phyloP scores from a whole-genome alignment of 2,888 invertebrate species.

The Cryptocephalus primarius region DNA sequence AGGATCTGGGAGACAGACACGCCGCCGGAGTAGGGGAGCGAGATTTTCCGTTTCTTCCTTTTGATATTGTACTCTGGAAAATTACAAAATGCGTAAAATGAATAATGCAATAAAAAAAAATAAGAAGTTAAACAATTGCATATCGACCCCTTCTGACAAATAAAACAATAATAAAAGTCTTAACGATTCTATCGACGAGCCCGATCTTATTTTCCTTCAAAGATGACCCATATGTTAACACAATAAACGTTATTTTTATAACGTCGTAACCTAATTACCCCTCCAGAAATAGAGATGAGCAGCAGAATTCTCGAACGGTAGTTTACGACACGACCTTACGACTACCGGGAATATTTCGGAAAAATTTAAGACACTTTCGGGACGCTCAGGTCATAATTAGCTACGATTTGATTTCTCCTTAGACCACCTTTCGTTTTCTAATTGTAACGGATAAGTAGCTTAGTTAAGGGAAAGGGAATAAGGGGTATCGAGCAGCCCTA shows the following conservation, averaged over 20 bases:
- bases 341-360: neutral
- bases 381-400: too few relatives aligned
- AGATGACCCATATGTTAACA: conserved; percentile 5
- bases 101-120: neutral
- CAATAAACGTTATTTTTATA: conserved; percentile 9
- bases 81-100: conserved; percentile 6
- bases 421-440: too few relatives aligned
- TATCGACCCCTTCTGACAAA: too few relatives aligned
- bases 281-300: conserved; percentile 5
- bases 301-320: conserved; percentile 1
- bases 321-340: conserved; percentile 2
- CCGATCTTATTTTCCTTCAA: conserved; percentile 5
- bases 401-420: too few relatives aligned
- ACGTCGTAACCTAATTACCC: conserved; percentile 7
- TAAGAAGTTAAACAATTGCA: too few relatives aligned
- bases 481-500: too few relatives aligned
- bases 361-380: too few relatives aligned
- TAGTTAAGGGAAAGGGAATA: too few relatives aligned
- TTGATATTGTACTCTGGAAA: conserved; percentile 46
- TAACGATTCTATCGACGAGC: neutral
- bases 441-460: too few relatives aligned
- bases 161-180: too few relatives aligned
- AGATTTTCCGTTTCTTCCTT: conserved; percentile 51
- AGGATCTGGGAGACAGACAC: conserved; percentile 55
- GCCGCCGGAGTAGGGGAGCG: conserved; percentile 43